phyloP scores from a whole-genome alignment of 2,888 invertebrate genomes.

The Harpagoxenus sublaevis region DNA sequence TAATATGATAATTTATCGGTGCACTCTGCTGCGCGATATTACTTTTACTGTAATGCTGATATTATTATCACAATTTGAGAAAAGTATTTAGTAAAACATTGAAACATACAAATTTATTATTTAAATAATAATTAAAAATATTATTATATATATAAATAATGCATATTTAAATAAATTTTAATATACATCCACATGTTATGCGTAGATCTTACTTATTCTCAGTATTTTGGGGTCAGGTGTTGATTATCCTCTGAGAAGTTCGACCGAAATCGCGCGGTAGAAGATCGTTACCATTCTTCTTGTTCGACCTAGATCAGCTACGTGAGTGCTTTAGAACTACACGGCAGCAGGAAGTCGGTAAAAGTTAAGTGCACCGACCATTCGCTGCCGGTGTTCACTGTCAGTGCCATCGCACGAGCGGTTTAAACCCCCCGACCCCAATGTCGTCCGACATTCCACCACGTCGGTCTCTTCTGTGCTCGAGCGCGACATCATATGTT shows the following conservation, averaged over 20 bases:
- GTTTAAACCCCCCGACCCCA: constrained; percentile 8
- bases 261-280: constrained; percentile 23
- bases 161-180: neutral
- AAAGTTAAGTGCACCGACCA: constrained; percentile 30
- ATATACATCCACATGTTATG: neutral
- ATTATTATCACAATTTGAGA: neutral
- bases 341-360: constrained; percentile 34
- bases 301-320: constrained; percentile 46
- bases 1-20: neutral
- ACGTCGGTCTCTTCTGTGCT: constrained; percentile 26
- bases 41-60: constrained; percentile 3
- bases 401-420: constrained; percentile 33
- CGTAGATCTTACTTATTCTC: constrained; percentile 1
- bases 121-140: too few relatives aligned
- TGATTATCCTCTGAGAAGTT: constrained; percentile 17
- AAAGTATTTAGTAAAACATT: constrained; percentile 12
- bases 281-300: constrained; percentile 38
- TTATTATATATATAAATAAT: too few relatives aligned
- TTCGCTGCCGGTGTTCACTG: constrained; percentile 35
- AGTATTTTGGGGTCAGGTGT: neutral
- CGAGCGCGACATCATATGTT: constrained; percentile 20
- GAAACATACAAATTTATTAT: neutral
- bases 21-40: neutral
- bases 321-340: constrained; percentile 41
- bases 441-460: constrained; percentile 9